Evolutionary conservation across 2,888 invertebrate species (phyloP).

Genomic region (Tholera decimalis): DNA sequence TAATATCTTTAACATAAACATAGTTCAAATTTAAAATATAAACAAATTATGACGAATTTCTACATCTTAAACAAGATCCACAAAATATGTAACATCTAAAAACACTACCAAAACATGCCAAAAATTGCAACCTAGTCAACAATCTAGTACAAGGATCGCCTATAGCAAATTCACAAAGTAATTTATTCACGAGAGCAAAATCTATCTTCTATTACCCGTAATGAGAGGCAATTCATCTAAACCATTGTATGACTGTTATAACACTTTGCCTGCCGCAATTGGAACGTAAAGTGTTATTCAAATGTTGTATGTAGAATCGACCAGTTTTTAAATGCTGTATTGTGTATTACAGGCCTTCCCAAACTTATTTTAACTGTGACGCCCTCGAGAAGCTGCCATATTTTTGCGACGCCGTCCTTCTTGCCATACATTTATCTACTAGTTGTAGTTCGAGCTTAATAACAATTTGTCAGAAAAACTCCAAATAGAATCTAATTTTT

Average conservation of each 20-base stretch:
- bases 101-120: neutral
- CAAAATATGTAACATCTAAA: neutral
- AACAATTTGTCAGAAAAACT: too few relatives aligned
- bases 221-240: slow-evolving; percentile 11
- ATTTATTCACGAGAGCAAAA: slow-evolving; percentile 1
- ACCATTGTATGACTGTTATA: slow-evolving; percentile 25
- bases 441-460: too few relatives aligned
- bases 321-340: slow-evolving; percentile 22
- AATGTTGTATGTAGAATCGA: slow-evolving; percentile 13
- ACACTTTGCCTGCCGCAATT: neutral
- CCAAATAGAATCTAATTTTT: too few relatives aligned
- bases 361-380: too few relatives aligned
- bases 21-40: too few relatives aligned
- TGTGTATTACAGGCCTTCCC: too few relatives aligned
- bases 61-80: too few relatives aligned
- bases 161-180: slow-evolving; percentile 6
- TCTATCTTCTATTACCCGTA: slow-evolving; percentile 2
- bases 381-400: too few relatives aligned
- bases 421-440: too few relatives aligned
- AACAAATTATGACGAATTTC: too few relatives aligned
- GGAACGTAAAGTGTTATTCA: slow-evolving; percentile 6
- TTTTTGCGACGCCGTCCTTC: too few relatives aligned
- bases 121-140: neutral
- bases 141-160: neutral
- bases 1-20: too few relatives aligned